phyloP scores from a whole-genome alignment of 2,888 invertebrate species.

The Microplitis manilae region DNA sequence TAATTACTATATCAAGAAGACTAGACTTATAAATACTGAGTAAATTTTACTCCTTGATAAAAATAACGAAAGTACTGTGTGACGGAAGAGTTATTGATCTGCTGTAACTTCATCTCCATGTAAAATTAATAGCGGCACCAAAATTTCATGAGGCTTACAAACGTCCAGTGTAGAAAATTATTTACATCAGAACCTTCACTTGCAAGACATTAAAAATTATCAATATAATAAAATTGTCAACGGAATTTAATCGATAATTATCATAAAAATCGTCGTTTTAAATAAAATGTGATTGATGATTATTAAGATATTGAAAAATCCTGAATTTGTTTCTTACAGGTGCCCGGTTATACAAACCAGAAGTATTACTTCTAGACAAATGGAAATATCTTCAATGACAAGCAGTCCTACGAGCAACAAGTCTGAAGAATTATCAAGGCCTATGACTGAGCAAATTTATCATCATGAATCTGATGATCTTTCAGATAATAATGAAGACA shows the following conservation, averaged over 20 bases:
- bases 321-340: neutral
- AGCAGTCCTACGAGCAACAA: neutral
- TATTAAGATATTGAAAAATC: neutral
- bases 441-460: neutral
- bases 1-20: too few species aligned
- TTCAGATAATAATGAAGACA: neutral
- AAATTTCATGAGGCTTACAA: too few species aligned
- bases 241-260: neutral
- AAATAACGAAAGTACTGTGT: too few species aligned
- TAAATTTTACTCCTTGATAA: too few species aligned
- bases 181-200: too few species aligned
- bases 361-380: neutral
- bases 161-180: too few species aligned
- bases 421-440: neutral
- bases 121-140: too few species aligned
- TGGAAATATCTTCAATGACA: neutral
- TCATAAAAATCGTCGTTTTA: neutral
- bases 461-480: constrained; percentile 39
- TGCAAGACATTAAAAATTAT: neutral
- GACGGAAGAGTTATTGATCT: too few species aligned
- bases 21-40: too few species aligned
- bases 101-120: too few species aligned
- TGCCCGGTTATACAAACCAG: neutral
- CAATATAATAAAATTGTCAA: neutral
- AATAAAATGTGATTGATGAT: neutral